Conservation (phyloP, 2,113 vertebrate species). For the Xiphophorus maculatus region DNA sequence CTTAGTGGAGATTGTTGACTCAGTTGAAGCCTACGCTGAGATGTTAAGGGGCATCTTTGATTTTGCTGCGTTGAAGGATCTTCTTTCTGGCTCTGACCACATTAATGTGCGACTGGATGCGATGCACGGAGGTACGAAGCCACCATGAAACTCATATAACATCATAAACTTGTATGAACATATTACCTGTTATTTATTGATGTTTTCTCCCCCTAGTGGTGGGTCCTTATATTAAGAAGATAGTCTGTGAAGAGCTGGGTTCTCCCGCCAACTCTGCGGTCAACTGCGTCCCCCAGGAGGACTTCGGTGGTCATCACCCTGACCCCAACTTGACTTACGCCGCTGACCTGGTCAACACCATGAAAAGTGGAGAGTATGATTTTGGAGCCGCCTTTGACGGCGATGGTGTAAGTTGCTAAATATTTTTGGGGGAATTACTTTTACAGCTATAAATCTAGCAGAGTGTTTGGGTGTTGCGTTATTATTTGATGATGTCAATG, state of each 20-base stretch:
- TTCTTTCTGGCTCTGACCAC: constrained; percentile 90
- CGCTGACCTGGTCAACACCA: constrained; percentile 92
- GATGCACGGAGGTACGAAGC: constrained; percentile 93
- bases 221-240: constrained; percentile 96
- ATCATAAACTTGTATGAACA: not conserved
- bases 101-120: constrained; percentile 94
- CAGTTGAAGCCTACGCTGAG: constrained; percentile 90
- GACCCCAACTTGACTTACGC: constrained; percentile 98
- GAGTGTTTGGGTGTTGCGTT: not conserved
- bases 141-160: too few relatives aligned
- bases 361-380: constrained; percentile 95
- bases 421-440: not conserved
- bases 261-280: constrained; percentile 92
- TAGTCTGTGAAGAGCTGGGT: constrained; percentile 95
- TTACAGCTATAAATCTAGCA: not conserved
- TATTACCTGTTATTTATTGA: not conserved
- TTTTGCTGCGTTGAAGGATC: constrained; percentile 90
- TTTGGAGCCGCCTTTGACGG: constrained; percentile 98
- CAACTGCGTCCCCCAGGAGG: constrained; percentile 91
- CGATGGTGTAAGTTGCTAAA: constrained; percentile 86
- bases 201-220: constrained; percentile 81
- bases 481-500: not conserved
- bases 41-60: constrained; percentile 97
- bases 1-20: constrained; percentile 97
- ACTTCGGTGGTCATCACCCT: constrained; percentile 97